A percentile compares a stretch with the other conserved stretches of the same genome.
Evolutionary conservation across 2,113 vertebrate genomes (phyloP).

Genomic region (Hypocryptadius cinnamomeus): DNA sequence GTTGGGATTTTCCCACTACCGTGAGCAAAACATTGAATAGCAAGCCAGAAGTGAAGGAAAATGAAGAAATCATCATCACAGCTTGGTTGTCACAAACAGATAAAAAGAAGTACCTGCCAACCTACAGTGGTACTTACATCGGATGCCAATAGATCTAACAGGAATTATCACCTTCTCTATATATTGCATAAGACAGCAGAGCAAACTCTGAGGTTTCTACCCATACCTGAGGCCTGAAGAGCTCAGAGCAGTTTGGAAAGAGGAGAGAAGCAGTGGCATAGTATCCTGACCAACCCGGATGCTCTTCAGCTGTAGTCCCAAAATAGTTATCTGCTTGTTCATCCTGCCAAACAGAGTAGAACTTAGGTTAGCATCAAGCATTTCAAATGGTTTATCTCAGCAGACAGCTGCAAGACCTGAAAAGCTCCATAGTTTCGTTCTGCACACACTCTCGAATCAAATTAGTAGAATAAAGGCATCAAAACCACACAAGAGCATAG

Average conservation of each 20-base stretch:
- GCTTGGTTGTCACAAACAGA: background rate
- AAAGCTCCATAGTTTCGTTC: background rate
- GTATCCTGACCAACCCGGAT: constrained; percentile 80
- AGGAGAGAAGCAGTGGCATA: constrained; percentile 77
- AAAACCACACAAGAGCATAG: background rate
- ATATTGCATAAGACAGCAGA: background rate
- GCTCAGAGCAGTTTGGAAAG: constrained; percentile 81
- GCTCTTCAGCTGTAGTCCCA: constrained; percentile 75
- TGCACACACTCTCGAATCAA: background rate
- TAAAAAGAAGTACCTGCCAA: background rate
- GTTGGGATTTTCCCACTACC: accelerated
- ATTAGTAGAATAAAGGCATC: background rate
- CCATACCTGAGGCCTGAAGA: constrained; percentile 82
- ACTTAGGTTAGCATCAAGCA: background rate
- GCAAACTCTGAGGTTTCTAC: background rate
- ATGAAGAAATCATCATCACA: background rate
- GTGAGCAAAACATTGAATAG: background rate
- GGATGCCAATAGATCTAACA: background rate
- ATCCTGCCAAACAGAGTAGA: constrained; percentile 68
- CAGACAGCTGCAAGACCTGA: background rate
- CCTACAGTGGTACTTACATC: background rate
- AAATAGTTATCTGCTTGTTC: constrained; percentile 78
- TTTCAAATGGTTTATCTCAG: background rate
- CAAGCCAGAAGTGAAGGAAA: background rate
- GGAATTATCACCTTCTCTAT: background rate